A percentile compares a stretch with the other conserved stretches of the same genome.
These are phyloP conservation scores for Amblyjoppa fuscipennis DNA, from an alignment of 2,888 invertebrate species.

Conservation along the genomic window DNA sequence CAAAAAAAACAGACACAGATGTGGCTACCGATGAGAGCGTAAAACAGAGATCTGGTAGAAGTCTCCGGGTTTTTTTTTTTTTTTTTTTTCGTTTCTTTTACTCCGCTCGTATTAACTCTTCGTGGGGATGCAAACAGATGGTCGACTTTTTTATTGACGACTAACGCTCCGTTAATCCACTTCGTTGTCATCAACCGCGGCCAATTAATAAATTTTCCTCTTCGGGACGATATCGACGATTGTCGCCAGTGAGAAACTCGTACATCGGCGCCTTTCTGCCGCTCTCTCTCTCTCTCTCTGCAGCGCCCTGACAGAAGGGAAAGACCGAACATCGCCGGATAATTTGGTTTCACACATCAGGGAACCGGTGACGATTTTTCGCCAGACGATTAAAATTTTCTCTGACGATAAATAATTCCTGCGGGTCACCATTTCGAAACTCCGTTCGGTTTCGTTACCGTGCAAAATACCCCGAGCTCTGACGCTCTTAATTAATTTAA, in stretches of 20 bases:
- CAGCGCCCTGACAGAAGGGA: neutral
- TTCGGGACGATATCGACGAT: slow-evolving; percentile 38
- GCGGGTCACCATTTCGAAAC: slow-evolving; percentile 23
- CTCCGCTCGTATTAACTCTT: slow-evolving; percentile 9
- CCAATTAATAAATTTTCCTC: slow-evolving; percentile 45
- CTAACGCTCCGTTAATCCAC: slow-evolving; percentile 42
- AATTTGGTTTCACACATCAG: slow-evolving; percentile 17
- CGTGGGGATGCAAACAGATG: slow-evolving; percentile 64
- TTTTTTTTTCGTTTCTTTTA: slow-evolving; percentile 1
- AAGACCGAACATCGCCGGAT: neutral
- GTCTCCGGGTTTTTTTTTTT: slow-evolving; percentile 2
- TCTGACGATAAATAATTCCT: slow-evolving; percentile 50
- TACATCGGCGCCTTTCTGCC: slow-evolving; percentile 22
- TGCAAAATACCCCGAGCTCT: neutral
- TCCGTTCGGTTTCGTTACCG: slow-evolving; percentile 22
- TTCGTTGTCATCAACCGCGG: slow-evolving; percentile 63
- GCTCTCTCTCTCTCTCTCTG: too few relatives aligned
- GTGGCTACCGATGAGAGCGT: slow-evolving; percentile 45
- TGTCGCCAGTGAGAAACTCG: slow-evolving; percentile 56
- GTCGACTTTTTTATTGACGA: slow-evolving; percentile 55
- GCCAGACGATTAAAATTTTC: slow-evolving; percentile 28
- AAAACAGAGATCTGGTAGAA: slow-evolving; percentile 28
- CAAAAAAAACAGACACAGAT: slow-evolving; percentile 60
- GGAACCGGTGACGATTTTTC: slow-evolving; percentile 24
- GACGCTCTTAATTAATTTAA: slow-evolving; percentile 28